Evolutionary conservation across 2,113 vertebrate genomes (phyloP), one percentile per base, ranked within the genome.

Genomic region (Lipophrys pholis): DNA sequence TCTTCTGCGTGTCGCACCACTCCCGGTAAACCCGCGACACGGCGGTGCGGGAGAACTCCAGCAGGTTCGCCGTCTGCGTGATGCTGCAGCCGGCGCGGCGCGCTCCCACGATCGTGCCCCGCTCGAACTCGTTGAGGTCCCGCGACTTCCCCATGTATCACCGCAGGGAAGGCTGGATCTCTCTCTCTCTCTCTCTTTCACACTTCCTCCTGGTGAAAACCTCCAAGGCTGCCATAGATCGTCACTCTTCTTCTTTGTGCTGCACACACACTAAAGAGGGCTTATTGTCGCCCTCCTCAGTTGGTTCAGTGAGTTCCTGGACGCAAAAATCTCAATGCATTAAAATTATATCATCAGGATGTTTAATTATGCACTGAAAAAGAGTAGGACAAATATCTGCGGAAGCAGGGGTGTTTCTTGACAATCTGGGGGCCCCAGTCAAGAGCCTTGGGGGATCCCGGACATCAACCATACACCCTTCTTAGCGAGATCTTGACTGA

Each of bases 11-110:
- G 6, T 54, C 59, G 9, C 69, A 56, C 78, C 78, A 81, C 1
- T 84, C 82, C 54, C 78, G 41, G 69, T 81, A 84, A 0, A 77
- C 73, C 1, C 82, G 69, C 0, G 73, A 73, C 54, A 84, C 82
- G 0, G 63, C 59, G 2, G 82, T 84, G 59, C 65, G 76, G 3
- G 82, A 84, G 5, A 84, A 73, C 0, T 73, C 78, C 58, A 84
- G 1, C 10, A n/a, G 64, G 59, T 39, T 77, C 14, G 61, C 82
- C 0, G 78, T 78, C 10, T 84, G 55, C 1, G 64, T 66, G 41
- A 81, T 73, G 73, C 78, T 78, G 78, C 59, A 62, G 45, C 82
- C 78, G 10, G 65, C 60, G 8, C 51, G n/a, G 0, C 74, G 53
- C 4, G 69, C 69, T 10, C 82, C 82, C 7, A 84, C 82, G 0